phyloP scores from a whole-genome alignment of 2,888 invertebrate species.

The Pecten maximus region DNA sequence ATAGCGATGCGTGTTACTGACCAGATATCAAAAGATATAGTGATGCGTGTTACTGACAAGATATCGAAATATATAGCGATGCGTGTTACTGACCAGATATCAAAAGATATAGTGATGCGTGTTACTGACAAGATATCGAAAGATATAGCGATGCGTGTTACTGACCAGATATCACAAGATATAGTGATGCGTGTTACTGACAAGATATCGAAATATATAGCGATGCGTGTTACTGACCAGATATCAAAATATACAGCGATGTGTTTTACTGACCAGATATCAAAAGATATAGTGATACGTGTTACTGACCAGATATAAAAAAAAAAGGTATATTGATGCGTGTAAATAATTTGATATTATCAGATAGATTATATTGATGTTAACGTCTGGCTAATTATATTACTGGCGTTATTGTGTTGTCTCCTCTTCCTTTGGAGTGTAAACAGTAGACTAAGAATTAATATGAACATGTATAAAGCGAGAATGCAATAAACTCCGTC shows the following conservation, averaged over 20 bases:
- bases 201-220: background rate
- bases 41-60: background rate
- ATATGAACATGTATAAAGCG: too few species aligned
- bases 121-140: too few species aligned
- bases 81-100: background rate
- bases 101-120: background rate
- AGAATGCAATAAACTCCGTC: too few species aligned
- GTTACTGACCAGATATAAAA: background rate
- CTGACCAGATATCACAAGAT: background rate
- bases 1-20: background rate
- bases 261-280: background rate
- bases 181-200: background rate
- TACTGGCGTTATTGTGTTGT: background rate
- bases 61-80: background rate
- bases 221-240: background rate
- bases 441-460: too few species aligned
- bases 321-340: background rate
- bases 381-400: background rate
- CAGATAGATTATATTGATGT: too few species aligned
- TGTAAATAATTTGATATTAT: background rate
- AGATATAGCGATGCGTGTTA: background rate
- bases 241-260: background rate
- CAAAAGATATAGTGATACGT: background rate
- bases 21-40: background rate
- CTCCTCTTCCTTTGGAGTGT: too few species aligned